phyloP scores from a whole-genome alignment of 30 jellyfish, hydroid and myxozoan genomes.

The Rhopilema esculentum region DNA sequence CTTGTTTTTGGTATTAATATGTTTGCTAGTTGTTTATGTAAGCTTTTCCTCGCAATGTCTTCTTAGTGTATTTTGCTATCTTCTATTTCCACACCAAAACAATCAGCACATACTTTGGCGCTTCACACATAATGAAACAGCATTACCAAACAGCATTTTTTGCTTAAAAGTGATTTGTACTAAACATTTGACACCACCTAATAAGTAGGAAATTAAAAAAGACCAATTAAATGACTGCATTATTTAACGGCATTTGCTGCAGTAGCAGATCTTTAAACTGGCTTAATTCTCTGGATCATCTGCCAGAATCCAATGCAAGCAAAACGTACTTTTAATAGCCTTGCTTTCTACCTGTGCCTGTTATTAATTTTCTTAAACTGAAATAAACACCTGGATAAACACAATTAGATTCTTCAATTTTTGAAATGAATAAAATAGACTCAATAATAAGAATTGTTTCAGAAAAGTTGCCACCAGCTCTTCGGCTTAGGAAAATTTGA shows the following conservation, averaged over 20 bases:
- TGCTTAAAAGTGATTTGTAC: too few species aligned
- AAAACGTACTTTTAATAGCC: neutral
- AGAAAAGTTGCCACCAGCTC: neutral
- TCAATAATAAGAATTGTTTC: too few species aligned
- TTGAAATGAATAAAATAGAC: neutral
- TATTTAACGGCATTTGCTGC: neutral
- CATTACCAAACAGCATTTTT: neutral
- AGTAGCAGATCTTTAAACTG: neutral
- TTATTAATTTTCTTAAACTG: neutral
- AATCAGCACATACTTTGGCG: too few species aligned
- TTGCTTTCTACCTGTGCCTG: neutral
- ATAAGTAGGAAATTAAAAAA: neutral
- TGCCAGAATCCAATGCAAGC: neutral
- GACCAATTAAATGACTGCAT: neutral
- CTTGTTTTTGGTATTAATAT: too few species aligned
- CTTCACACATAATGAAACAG: too few species aligned
- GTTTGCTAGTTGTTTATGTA: too few species aligned
- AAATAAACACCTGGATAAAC: neutral
- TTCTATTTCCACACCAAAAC: too few species aligned
- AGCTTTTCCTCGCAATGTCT: too few species aligned
- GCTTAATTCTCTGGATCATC: neutral
- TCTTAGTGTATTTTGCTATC: too few species aligned
- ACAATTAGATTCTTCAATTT: neutral
- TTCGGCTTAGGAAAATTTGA: neutral
- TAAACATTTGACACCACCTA: neutral